Evolutionary conservation across 2,888 invertebrate species (phyloP).

Genomic region (Nowickia ferox): DNA sequence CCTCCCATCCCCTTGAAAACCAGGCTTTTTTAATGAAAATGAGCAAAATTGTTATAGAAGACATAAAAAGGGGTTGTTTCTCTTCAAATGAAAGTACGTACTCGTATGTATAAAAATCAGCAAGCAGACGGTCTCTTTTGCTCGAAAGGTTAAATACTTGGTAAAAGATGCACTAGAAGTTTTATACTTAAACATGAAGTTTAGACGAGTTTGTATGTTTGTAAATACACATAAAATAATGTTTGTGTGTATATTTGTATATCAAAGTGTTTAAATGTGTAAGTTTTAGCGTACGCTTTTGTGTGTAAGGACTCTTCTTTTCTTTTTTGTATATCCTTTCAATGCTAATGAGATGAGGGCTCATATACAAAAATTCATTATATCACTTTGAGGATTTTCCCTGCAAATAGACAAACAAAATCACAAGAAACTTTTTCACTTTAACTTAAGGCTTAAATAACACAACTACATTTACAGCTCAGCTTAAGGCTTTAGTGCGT

Average conservation of each 20-base stretch:
- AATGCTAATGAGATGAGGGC: slow-evolving; percentile 81
- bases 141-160: slow-evolving; percentile 73
- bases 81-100: slow-evolving; percentile 4
- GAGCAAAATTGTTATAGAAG: slow-evolving; percentile 50
- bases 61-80: slow-evolving; percentile 65
- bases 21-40: slow-evolving; percentile 56
- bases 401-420: slow-evolving; percentile 41
- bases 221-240: not conserved
- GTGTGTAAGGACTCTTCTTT: slow-evolving; percentile 25
- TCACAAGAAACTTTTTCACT: slow-evolving; percentile 65
- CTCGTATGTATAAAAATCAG: slow-evolving; percentile 12
- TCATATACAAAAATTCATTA: slow-evolving; percentile 79
- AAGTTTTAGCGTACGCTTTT: slow-evolving; percentile 17
- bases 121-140: slow-evolving; percentile 58
- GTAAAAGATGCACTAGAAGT: slow-evolving; percentile 50
- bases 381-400: slow-evolving; percentile 75
- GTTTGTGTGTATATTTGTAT: slow-evolving; percentile 13
- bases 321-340: slow-evolving; percentile 40
- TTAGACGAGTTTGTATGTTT: not conserved
- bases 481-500: slow-evolving; percentile 41
- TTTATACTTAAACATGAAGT: slow-evolving; percentile 12
- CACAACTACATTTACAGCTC: slow-evolving; percentile 45
- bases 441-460: slow-evolving; percentile 66
- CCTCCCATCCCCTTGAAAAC: not conserved
- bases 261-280: slow-evolving; percentile 44